Evolutionary conservation across 2,888 invertebrate species (phyloP).

Genomic region (Gymnoscelis rufifasciata): DNA sequence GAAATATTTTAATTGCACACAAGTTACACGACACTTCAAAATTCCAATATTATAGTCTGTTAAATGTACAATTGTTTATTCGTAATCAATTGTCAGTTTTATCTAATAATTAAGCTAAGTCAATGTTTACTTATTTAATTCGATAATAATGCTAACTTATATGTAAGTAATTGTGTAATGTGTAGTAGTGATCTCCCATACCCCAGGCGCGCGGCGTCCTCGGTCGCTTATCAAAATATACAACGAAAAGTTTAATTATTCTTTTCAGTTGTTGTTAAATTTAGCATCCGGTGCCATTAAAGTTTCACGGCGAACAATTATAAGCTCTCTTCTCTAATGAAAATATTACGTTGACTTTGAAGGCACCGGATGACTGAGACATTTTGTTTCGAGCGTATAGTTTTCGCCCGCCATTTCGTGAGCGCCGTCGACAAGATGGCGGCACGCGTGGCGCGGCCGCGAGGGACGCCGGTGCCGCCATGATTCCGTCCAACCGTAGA

Average conservation of each 20-base stretch:
- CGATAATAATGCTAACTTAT: slow-evolving; percentile 73
- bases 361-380: slow-evolving; percentile 36
- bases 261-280: slow-evolving; percentile 50
- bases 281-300: slow-evolving; percentile 39
- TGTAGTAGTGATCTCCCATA: slow-evolving; percentile 77
- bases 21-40: slow-evolving; percentile 26
- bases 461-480: slow-evolving; percentile 66
- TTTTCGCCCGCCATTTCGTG: slow-evolving; percentile 36
- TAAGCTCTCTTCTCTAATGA: slow-evolving; percentile 44
- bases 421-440: slow-evolving; percentile 14
- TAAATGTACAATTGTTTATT: slow-evolving; percentile 35
- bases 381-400: slow-evolving; percentile 43
- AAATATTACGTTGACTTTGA: slow-evolving; percentile 22
- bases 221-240: slow-evolving; percentile 51
- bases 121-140: slow-evolving; percentile 78
- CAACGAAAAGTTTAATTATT: slow-evolving; percentile 70
- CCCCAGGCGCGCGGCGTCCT: slow-evolving; percentile 67
- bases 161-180: slow-evolving; percentile 74
- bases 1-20: slow-evolving; percentile 12
- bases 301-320: slow-evolving; percentile 32
- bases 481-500: slow-evolving; percentile 80
- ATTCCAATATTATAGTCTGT: slow-evolving; percentile 31
- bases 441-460: slow-evolving; percentile 28
- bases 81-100: slow-evolving; percentile 62
- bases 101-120: slow-evolving; percentile 74